phyloP scores from a whole-genome alignment of 2,113 vertebrate genomes.

The Pseudopipra pipra region DNA sequence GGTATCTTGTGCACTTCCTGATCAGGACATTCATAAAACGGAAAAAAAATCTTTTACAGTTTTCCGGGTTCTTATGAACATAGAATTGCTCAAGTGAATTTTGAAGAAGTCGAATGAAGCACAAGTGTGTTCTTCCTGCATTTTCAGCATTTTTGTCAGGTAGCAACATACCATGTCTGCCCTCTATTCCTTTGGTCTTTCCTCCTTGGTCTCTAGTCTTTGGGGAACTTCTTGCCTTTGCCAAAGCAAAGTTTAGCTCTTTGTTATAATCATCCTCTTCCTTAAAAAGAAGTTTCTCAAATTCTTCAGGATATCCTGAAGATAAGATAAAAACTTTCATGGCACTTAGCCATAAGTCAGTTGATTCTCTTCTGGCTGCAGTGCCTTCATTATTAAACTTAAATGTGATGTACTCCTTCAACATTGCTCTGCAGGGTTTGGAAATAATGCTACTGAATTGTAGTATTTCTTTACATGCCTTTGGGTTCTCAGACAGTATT shows the following conservation, averaged over 20 bases:
- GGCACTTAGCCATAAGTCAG: slow-evolving; percentile 75
- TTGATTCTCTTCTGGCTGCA: slow-evolving; percentile 73
- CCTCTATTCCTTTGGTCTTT: slow-evolving; percentile 59
- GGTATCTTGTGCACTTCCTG: slow-evolving; percentile 62
- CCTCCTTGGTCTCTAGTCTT: slow-evolving; percentile 4
- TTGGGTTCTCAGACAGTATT: slow-evolving; percentile 73
- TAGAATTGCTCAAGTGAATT: slow-evolving; percentile 75
- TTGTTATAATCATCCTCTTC: slow-evolving; percentile 72
- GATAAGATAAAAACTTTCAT: slow-evolving; percentile 73
- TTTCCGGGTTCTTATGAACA: slow-evolving; percentile 62
- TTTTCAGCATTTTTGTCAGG: slow-evolving; percentile 58
- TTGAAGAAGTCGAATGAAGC: slow-evolving; percentile 79
- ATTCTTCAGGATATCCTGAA: slow-evolving; percentile 73
- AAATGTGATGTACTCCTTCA: slow-evolving; percentile 68
- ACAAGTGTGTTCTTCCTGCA: slow-evolving; percentile 59
- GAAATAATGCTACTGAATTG: slow-evolving; percentile 41
- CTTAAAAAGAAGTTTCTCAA: slow-evolving; percentile 69
- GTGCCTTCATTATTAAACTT: slow-evolving; percentile 55
- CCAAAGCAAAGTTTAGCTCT: slow-evolving; percentile 54
- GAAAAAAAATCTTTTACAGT: slow-evolving; percentile 75
- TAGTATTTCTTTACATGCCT: slow-evolving; percentile 70
- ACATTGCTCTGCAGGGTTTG: slow-evolving; percentile 21
- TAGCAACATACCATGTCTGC: slow-evolving; percentile 76
- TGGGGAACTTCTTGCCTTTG: background rate
- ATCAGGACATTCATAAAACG: slow-evolving; percentile 81